phyloP scores from a whole-genome alignment of 2,113 vertebrate genomes.

The Leucopsar rothschildi region DNA sequence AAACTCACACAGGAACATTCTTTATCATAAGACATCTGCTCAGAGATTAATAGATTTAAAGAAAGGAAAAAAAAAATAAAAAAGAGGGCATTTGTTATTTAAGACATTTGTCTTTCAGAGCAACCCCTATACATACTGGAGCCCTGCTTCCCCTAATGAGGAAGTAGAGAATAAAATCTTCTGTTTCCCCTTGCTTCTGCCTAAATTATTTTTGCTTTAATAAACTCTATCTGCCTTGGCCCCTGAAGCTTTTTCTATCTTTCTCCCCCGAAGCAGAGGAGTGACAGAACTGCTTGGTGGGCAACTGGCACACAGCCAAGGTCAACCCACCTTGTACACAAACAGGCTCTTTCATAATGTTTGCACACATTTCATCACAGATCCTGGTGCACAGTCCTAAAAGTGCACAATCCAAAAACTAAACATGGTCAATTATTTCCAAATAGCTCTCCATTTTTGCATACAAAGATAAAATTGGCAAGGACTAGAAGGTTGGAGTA shows the following conservation, averaged over 20 bases:
- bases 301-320: not conserved
- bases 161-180: not conserved
- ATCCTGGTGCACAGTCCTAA: not conserved
- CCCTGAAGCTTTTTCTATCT: not conserved
- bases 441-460: not conserved
- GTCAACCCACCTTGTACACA: not conserved
- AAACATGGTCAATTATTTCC: not conserved
- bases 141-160: not conserved
- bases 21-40: not conserved
- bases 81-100: not conserved
- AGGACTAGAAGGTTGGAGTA: not conserved
- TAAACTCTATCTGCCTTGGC: not conserved
- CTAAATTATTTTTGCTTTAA: not conserved
- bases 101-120: not conserved
- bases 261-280: not conserved
- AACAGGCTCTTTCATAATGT: not conserved
- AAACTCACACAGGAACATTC: not conserved
- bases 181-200: not conserved
- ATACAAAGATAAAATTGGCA: not conserved
- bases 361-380: not conserved
- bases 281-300: not conserved
- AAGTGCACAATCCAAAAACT: not conserved
- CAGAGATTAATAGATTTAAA: fast-evolving
- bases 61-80: too few species aligned
- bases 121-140: not conserved